Evolutionary conservation across 2,888 invertebrate species (phyloP).

Genomic region (Drepanosiphum platanoidis): DNA sequence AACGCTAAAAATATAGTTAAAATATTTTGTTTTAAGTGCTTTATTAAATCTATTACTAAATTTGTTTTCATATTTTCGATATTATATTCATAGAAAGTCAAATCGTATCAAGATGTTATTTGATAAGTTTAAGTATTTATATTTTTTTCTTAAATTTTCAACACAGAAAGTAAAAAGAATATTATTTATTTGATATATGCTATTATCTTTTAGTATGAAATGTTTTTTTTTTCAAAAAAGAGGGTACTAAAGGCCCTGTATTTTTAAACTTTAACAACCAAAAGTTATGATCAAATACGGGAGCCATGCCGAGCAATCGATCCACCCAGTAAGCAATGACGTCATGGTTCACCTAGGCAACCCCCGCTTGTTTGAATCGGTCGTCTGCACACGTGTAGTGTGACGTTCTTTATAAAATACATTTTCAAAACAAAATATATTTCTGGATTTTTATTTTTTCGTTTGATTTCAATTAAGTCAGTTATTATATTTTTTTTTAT

Average conservation of each 20-base stretch:
- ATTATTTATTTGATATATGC: background rate
- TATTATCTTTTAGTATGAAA: background rate
- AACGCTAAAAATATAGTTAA: no score
- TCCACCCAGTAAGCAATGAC: conserved; percentile 51
- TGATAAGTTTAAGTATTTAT: no score
- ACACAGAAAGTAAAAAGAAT: no score
- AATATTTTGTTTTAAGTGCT: no score
- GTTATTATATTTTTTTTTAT: background rate
- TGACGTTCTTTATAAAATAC: background rate
- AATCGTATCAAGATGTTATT: no score
- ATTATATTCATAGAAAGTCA: no score
- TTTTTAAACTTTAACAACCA: conserved; percentile 6
- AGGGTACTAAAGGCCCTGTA: background rate
- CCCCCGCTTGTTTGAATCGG: conserved; percentile 50
- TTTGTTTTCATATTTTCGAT: no score
- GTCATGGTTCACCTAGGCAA: conserved; percentile 62
- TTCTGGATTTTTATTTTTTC: background rate
- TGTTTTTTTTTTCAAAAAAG: no score
- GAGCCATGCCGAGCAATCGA: conserved; percentile 46
- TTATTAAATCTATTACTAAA: no score
- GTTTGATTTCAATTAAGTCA: no score
- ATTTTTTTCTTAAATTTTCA: no score
- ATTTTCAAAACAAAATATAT: conserved; percentile 11
- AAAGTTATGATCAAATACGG: conserved; percentile 22
- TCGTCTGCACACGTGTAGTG: background rate